These are phyloP conservation scores for Amazona finschi DNA, from an alignment of 2,797 vertebrate genomes.

Conservation along the genomic window DNA sequence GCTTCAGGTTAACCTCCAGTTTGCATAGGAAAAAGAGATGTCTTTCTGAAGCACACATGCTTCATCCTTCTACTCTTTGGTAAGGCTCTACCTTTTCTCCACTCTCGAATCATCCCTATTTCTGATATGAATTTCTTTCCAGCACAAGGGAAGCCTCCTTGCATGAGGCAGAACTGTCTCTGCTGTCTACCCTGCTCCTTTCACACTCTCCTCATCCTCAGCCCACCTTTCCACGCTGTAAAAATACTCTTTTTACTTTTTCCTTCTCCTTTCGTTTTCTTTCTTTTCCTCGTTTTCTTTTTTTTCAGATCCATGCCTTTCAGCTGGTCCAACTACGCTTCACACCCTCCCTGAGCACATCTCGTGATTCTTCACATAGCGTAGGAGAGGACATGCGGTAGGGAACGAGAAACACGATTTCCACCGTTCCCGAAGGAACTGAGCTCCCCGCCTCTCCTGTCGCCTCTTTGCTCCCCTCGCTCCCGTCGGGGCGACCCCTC, in stretches of 20 bases:
- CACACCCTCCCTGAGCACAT: not conserved
- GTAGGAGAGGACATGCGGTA: fast-evolving
- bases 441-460: not conserved
- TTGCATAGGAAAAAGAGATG: not conserved
- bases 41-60: not conserved
- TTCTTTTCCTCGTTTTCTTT: not conserved
- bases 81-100: not conserved
- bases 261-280: not conserved
- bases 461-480: not conserved
- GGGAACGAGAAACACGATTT: not conserved
- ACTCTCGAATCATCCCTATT: not conserved
- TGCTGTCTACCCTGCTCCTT: not conserved
- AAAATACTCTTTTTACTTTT: not conserved
- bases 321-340: not conserved
- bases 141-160: not conserved
- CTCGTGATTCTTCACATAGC: not conserved
- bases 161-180: not conserved
- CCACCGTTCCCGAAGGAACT: not conserved
- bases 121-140: not conserved
- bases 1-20: not conserved
- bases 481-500: not conserved
- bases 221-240: not conserved
- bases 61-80: not conserved
- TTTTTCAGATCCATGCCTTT: not conserved
- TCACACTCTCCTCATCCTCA: not conserved